Evolutionary conservation across 2,797 vertebrate species (phyloP).

Genomic region (Acanthurus lineatus): DNA sequence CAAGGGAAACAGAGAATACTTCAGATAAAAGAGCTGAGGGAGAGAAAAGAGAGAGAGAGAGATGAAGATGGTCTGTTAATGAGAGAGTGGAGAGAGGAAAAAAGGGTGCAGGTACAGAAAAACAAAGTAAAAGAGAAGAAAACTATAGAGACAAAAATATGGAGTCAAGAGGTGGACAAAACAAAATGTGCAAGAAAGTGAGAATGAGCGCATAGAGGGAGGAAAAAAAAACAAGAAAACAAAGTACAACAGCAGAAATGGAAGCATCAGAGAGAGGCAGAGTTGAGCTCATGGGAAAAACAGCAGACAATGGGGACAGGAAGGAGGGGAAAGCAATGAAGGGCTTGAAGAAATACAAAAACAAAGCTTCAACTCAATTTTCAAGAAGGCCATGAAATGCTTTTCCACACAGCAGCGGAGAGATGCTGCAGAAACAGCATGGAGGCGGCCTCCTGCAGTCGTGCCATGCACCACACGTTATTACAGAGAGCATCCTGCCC

Average conservation of each 20-base stretch:
- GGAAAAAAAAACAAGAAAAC: constrained; percentile 31
- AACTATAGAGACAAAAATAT: constrained; percentile 19
- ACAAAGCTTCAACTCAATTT: constrained; percentile 34
- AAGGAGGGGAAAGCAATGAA: constrained; percentile 20
- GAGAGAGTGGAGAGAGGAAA: constrained; percentile 36
- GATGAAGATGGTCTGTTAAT: constrained; percentile 58
- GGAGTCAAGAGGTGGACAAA: constrained; percentile 29
- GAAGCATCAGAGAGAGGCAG: constrained; percentile 19
- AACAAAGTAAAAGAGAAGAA: constrained; percentile 14
- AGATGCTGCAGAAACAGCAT: constrained; percentile 43
- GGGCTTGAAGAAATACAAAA: constrained; percentile 52
- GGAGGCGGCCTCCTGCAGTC: constrained; percentile 59
- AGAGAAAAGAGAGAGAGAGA: constrained; percentile 43
- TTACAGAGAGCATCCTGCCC: constrained; percentile 21
- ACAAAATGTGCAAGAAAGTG: constrained; percentile 29
- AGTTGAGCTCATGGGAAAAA: constrained; percentile 46
- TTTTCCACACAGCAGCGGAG: constrained; percentile 33
- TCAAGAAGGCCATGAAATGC: constrained; percentile 34
- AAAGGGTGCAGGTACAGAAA: constrained; percentile 10
- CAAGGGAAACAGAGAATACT: constrained; percentile 47
- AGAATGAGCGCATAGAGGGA: constrained; percentile 19
- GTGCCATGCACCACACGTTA: constrained; percentile 52
- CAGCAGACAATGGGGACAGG: constrained; percentile 23
- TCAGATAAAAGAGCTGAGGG: constrained; percentile 59
- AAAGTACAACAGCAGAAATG: constrained; percentile 25